A percentile compares a stretch with the other conserved stretches of the same genome.
phyloP scores from a whole-genome alignment of 1,140 invertebrate genomes.

The Ceratosolen fusciceps region DNA sequence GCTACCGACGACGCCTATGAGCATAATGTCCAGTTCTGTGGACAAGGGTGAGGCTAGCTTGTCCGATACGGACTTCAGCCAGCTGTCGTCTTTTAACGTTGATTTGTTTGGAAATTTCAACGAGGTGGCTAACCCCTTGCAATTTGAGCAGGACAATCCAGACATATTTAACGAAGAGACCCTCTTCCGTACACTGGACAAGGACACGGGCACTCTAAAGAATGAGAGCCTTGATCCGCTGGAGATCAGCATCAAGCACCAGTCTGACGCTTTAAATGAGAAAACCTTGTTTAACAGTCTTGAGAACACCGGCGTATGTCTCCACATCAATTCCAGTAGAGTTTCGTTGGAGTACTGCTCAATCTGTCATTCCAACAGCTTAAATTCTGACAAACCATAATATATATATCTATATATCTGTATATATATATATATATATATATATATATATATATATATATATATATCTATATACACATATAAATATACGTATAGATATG shows the following conservation, averaged over 20 bases:
- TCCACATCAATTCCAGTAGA: constrained; percentile 72
- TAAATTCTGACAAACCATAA: constrained; percentile 15
- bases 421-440: background rate
- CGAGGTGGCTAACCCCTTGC: constrained; percentile 45
- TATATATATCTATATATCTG: background rate
- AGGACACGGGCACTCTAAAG: background rate
- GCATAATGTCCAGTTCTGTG: constrained; percentile 37
- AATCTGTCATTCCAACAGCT: constrained; percentile 65
- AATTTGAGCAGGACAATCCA: constrained; percentile 49
- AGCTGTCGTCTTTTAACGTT: constrained; percentile 53
- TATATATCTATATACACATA: background rate
- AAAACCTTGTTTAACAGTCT: constrained; percentile 51
- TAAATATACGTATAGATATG: too few relatives aligned
- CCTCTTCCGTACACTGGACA: constrained; percentile 48
- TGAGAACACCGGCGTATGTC: constrained; percentile 67
- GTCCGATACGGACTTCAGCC: constrained; percentile 51
- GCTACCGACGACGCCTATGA: constrained; percentile 51
- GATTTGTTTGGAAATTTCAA: constrained; percentile 52
- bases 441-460: background rate
- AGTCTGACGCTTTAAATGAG: constrained; percentile 40
- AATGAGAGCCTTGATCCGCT: constrained; percentile 14
- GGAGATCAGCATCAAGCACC: constrained; percentile 21
- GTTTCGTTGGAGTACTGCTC: constrained; percentile 73
- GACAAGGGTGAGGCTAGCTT: constrained; percentile 46
- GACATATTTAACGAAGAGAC: constrained; percentile 50